These are phyloP conservation scores for Argopecten irradians DNA, from an alignment of 1,140 invertebrate genomes.

Conservation along the genomic window DNA sequence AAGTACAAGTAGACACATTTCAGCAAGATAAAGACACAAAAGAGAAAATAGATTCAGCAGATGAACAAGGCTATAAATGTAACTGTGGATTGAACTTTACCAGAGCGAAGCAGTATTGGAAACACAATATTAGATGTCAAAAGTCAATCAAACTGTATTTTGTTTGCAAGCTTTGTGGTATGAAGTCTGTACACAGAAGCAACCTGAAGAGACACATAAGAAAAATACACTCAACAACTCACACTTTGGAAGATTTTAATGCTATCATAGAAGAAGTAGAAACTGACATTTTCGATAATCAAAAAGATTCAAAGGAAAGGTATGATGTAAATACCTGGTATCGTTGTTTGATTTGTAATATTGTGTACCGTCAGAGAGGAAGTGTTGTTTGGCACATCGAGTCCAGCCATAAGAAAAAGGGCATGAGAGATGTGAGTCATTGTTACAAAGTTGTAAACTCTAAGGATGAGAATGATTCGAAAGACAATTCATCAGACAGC, in stretches of 20 bases:
- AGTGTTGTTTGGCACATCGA: background rate
- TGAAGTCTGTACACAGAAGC: background rate
- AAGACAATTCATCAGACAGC: background rate
- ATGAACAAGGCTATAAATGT: background rate
- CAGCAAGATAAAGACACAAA: no score
- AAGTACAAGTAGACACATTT: no score
- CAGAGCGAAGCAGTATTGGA: background rate
- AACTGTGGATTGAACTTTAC: background rate
- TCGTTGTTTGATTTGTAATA: background rate
- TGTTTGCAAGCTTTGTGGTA: background rate
- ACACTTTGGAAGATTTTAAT: background rate
- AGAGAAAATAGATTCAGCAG: background rate
- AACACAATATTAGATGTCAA: background rate
- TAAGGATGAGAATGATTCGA: background rate
- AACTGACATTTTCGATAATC: background rate
- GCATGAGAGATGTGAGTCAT: background rate
- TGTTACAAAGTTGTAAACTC: background rate
- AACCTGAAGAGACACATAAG: background rate
- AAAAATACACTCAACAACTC: background rate
- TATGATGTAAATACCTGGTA: background rate
- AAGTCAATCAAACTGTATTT: background rate
- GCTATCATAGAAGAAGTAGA: background rate
- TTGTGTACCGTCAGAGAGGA: background rate
- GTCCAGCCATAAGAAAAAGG: background rate
- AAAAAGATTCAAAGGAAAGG: background rate